phyloP scores from a whole-genome alignment of 2,797 vertebrate species.

The Danionella dracula region DNA sequence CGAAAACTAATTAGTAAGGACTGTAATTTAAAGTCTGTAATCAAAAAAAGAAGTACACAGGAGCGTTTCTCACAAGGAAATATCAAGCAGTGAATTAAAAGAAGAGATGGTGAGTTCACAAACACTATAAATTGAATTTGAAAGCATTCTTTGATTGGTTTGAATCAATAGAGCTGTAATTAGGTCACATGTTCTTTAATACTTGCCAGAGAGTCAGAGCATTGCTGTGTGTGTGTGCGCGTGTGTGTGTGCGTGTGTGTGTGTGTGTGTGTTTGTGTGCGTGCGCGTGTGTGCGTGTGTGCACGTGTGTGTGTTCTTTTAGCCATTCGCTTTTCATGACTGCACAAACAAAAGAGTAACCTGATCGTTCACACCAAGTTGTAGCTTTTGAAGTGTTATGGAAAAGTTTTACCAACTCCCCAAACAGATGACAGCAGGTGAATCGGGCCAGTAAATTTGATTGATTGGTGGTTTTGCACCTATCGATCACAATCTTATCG shows the following conservation, averaged over 20 bases:
- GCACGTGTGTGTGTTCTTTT: no score
- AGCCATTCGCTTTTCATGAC: constrained; percentile 49
- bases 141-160: constrained; percentile 11
- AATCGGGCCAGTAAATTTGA: neutral
- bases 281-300: no score
- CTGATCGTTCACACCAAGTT: constrained; percentile 63
- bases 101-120: neutral
- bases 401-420: neutral
- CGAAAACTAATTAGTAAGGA: no score
- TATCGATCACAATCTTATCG: constrained; percentile 53
- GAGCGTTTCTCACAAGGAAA: no score
- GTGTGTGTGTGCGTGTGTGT: no score
- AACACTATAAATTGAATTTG: neutral
- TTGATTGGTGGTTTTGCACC: constrained; percentile 37
- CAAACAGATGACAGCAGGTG: neutral
- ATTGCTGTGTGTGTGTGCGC: no score
- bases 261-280: no score
- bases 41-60: no score
- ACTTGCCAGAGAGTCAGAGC: neutral
- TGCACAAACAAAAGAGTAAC: constrained; percentile 57
- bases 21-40: no score
- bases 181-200: constrained; percentile 17
- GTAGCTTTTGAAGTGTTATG: constrained; percentile 49
- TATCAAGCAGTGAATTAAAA: neutral
- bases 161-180: constrained; percentile 12